These are phyloP conservation scores for Tragopan temminckii DNA, from an alignment of 2,797 vertebrate species.

Conservation along the genomic window DNA sequence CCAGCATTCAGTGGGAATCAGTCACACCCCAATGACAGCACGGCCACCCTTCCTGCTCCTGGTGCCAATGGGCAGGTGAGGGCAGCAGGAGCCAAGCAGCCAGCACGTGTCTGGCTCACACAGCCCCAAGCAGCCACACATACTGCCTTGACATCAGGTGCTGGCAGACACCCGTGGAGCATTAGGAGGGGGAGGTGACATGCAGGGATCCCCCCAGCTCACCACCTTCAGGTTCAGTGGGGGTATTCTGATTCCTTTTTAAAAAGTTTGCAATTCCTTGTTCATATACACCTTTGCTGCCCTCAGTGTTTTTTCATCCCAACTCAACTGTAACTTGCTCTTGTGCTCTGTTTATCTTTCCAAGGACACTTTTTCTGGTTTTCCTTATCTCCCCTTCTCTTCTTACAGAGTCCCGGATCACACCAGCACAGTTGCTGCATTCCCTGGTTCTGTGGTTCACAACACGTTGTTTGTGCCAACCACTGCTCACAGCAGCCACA, in stretches of 20 bases:
- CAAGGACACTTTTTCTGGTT: background rate
- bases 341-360: conserved; percentile 20
- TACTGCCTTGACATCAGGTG: background rate
- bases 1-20: background rate
- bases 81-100: background rate
- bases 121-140: background rate
- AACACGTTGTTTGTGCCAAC: background rate
- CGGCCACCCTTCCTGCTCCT: background rate
- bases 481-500: background rate
- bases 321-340: background rate
- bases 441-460: background rate
- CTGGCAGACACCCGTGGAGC: background rate
- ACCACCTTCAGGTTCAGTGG: background rate
- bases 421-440: background rate
- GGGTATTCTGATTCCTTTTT: background rate
- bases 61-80: background rate
- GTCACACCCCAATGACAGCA: background rate
- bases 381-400: conserved; percentile 14
- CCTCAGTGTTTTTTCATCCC: background rate
- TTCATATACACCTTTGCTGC: conserved; percentile 7
- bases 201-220: background rate
- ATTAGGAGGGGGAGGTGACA: background rate
- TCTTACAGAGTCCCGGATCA: background rate
- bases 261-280: background rate
- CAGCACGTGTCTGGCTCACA: background rate